Evolutionary conservation across 2,797 vertebrate species (phyloP).

Genomic region (Chaetophractus vellerosus): DNA sequence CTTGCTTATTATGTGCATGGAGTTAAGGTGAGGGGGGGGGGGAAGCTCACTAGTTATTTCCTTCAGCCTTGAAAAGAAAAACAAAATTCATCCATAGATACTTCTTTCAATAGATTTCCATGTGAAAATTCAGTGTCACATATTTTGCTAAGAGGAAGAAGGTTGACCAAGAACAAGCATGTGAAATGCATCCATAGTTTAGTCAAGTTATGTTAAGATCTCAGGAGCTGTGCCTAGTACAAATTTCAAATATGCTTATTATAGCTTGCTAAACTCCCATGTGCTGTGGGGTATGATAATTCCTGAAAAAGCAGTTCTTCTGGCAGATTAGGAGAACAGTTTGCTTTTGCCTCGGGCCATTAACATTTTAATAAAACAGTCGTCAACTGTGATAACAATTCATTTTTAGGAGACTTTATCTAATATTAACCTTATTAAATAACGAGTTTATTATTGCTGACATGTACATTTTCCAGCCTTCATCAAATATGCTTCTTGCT

Average conservation of each 20-base stretch:
- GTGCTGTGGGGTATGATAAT: conserved; percentile 83
- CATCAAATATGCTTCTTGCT: conserved; percentile 73
- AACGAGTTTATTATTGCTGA: conserved; percentile 89
- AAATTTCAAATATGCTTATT: conserved; percentile 88
- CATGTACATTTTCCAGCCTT: conserved; percentile 84
- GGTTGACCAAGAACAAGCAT: conserved; percentile 68
- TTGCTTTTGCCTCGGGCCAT: conserved; percentile 90
- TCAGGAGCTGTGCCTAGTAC: conserved; percentile 82
- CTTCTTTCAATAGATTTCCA: conserved; percentile 68
- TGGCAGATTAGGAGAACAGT: conserved; percentile 90
- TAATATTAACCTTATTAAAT: conserved; percentile 90
- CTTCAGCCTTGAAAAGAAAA: conserved; percentile 76
- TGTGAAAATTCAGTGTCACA: not conserved
- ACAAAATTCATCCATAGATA: conserved; percentile 69
- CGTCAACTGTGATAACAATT: conserved; percentile 89
- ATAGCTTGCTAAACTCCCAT: conserved; percentile 83
- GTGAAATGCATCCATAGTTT: conserved; percentile 69
- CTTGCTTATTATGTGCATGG: conserved; percentile 44
- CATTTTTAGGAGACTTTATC: conserved; percentile 88
- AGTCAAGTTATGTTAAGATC: conserved; percentile 75
- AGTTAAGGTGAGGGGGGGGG: not conserved
- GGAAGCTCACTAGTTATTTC: conserved; percentile 37
- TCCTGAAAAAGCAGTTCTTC: conserved; percentile 88
- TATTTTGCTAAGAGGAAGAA: conserved; percentile 74
- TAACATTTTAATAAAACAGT: conserved; percentile 91